These are phyloP conservation scores for Timema cristinae DNA, from an alignment of 2,888 invertebrate species.

Conservation along the genomic window DNA sequence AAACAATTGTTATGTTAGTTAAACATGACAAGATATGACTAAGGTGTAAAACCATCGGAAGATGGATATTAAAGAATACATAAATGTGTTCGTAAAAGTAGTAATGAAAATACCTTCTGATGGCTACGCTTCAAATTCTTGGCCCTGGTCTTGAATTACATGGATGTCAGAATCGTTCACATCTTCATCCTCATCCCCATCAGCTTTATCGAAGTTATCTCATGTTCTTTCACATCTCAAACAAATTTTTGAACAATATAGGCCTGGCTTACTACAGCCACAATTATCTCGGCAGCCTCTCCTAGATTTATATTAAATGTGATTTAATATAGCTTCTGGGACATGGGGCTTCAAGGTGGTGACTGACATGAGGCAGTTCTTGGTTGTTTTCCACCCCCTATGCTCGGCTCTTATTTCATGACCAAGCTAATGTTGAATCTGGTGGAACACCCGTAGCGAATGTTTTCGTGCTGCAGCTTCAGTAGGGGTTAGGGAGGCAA, in stretches of 20 bases:
- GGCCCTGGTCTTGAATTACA: neutral
- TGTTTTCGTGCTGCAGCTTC: slow-evolving; percentile 17
- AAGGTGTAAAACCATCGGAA: no score
- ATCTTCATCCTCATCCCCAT: neutral
- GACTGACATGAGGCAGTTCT: slow-evolving; percentile 6
- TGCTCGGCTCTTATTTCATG: neutral
- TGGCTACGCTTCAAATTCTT: neutral
- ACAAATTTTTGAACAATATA: neutral
- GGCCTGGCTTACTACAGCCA: neutral
- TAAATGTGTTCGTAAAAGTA: neutral
- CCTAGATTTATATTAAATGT: slow-evolving; percentile 8
- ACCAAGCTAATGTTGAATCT: neutral
- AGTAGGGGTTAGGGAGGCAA: slow-evolving; percentile 10
- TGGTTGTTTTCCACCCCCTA: slow-evolving; percentile 13
- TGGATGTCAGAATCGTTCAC: neutral
- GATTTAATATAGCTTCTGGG: neutral
- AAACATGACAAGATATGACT: no score
- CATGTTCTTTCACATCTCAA: neutral
- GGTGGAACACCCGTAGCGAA: neutral
- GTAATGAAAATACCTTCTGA: slow-evolving; percentile 2
- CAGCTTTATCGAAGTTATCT: neutral
- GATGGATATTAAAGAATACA: neutral
- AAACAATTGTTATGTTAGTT: neutral
- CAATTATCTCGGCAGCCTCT: neutral
- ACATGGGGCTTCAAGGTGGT: neutral